phyloP scores from a whole-genome alignment of 1,140 invertebrate species.

The Drosophila prosaltans region DNA sequence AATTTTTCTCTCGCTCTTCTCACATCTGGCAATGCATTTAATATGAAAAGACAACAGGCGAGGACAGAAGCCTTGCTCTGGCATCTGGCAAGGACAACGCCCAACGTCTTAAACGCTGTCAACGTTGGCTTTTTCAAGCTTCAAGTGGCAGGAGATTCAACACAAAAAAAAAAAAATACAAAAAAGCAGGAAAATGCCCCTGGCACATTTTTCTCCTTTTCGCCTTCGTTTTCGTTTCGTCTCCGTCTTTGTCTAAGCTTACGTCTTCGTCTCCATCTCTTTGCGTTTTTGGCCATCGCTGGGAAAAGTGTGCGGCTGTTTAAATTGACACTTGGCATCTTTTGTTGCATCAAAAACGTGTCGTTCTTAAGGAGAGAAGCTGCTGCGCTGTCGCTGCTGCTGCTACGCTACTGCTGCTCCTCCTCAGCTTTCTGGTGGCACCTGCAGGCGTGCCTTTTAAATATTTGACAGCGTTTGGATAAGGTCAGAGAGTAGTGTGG shows the following conservation, averaged over 20 bases:
- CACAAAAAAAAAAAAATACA: background rate
- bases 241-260: background rate
- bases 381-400: constrained; percentile 2
- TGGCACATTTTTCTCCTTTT: constrained; percentile 47
- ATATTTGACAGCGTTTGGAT: constrained; percentile 42
- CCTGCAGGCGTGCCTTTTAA: constrained; percentile 38
- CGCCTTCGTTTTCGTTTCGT: constrained; percentile 2
- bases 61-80: constrained; percentile 54
- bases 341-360: constrained; percentile 79
- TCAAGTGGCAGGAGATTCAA: constrained; percentile 62
- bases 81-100: constrained; percentile 73
- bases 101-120: constrained; percentile 78
- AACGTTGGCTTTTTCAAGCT: constrained; percentile 77
- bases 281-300: constrained; percentile 11
- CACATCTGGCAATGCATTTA: constrained; percentile 73
- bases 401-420: constrained; percentile 15
- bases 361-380: constrained; percentile 44
- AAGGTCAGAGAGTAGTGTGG: constrained; percentile 8
- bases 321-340: constrained; percentile 81
- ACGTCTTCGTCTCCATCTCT: constrained; percentile 6
- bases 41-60: constrained; percentile 78
- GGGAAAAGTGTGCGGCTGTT: constrained; percentile 66
- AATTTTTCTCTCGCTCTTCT: constrained; percentile 46
- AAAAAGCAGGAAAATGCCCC: constrained; percentile 38
- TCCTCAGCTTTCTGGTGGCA: constrained; percentile 22